Base-by-base conservation (phyloP, 2,113 vertebrate species). In the Calidris pygmaea region DNA sequence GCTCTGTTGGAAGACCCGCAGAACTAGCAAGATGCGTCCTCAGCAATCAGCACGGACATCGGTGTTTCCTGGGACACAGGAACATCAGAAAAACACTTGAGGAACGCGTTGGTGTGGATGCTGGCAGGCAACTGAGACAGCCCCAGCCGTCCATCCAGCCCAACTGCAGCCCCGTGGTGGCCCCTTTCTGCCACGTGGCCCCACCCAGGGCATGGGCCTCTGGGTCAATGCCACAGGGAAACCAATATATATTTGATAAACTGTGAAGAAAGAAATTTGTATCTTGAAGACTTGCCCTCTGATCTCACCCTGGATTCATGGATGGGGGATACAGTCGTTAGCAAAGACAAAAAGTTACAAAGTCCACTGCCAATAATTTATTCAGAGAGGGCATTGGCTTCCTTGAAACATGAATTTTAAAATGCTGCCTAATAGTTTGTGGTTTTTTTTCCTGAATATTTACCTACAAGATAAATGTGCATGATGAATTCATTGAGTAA, bases 11-110 rank as follows among this genome's bases (percentile, higher is more conserved):
- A 55, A 66, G 41, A 58, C 10, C 29, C 1, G 1, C 76, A 30
- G 50, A 26, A 81, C 30, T 16, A 71, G 39, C n/a, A 65, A 30
- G 59, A 73, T 50, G 17, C 2, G 1, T 66, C 43, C 32, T 81
- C 32, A 81, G 76, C 32, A 50, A 32, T 66, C 24, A 73, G 59
- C 24, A 20, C 13, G 35, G 59, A 41, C 14, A 8, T 35, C 3
- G 6, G 34, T 1, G 0, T 66, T 81, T 43, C 21, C 50, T 35
- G 68, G 35, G 35, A 24, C 1, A 3, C 1, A 1, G 7, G 11
- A 24, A 50, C 35, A 67, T 16, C 30, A 56, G 72, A 63, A 76
- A 35, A 70, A 66, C 14, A 19, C 43, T 32, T 32, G 30, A 74
- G 43, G 19, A 81, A 23, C 1, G 0, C 3, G 1, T 35, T 22